Evolutionary conservation across 2,888 invertebrate species (phyloP).

Genomic region (Coecobrya sp.): DNA sequence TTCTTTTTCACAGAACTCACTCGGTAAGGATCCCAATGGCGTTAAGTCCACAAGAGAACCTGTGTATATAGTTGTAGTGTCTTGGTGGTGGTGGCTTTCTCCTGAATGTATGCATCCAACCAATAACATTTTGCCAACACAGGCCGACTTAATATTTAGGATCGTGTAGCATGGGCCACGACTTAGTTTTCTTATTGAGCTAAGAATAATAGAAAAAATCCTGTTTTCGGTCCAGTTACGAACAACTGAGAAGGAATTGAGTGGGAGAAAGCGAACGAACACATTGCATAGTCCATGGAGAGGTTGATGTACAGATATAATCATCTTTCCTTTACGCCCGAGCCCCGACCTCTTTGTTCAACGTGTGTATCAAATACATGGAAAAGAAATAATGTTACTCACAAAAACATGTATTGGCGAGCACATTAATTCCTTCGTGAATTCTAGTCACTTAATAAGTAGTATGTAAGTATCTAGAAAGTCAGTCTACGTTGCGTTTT

Average conservation of each 20-base stretch:
- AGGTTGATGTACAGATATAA: not conserved
- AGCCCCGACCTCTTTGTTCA: constrained; percentile 45
- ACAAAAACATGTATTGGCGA: constrained; percentile 25
- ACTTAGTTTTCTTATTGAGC: constrained; percentile 49
- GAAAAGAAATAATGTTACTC: not conserved
- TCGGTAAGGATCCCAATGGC: constrained; percentile 64
- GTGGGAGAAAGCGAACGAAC: not conserved
- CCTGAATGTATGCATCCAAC: constrained; percentile 50
- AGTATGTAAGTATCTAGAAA: not conserved
- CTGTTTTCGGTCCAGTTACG: constrained; percentile 65
- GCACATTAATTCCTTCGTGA: not conserved
- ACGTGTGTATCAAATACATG: not conserved
- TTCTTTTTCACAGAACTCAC: constrained; percentile 48
- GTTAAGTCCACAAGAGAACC: constrained; percentile 10
- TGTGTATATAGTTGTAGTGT: not conserved
- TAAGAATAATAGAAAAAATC: constrained; percentile 42
- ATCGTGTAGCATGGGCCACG: not conserved
- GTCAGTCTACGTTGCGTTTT: not conserved
- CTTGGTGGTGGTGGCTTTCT: constrained; percentile 14
- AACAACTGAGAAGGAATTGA: constrained; percentile 15
- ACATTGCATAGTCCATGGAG: not conserved
- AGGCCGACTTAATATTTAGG: constrained; percentile 11
- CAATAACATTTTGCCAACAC: constrained; percentile 35
- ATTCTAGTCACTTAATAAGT: too few relatives aligned
- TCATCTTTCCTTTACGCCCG: not conserved